These are phyloP conservation scores for Otocyon megalotis DNA, from an alignment of 2,113 vertebrate species.

Conservation along the genomic window DNA sequence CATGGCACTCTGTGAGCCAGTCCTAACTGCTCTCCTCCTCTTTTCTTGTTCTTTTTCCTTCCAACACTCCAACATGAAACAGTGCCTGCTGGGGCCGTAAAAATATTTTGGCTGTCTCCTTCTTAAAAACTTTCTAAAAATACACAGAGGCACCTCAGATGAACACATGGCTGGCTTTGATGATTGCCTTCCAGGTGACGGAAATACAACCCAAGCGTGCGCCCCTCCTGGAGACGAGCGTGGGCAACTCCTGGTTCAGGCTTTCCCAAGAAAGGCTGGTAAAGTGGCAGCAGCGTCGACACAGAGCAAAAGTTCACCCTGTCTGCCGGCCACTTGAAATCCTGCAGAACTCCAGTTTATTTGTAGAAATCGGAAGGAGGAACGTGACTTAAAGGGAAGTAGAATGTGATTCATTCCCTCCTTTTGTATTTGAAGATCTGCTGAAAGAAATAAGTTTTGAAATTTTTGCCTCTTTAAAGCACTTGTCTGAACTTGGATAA, in stretches of 20 bases:
- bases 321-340: background rate
- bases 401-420: background rate
- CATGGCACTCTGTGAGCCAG: background rate
- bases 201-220: background rate
- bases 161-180: constrained; percentile 70
- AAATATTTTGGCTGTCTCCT: constrained; percentile 82
- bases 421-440: background rate
- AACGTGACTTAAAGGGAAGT: background rate
- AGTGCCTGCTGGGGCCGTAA: constrained; percentile 70
- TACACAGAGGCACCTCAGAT: constrained; percentile 50
- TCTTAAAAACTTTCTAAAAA: constrained; percentile 82
- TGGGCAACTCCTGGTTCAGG: background rate
- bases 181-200: background rate
- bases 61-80: constrained; percentile 47
- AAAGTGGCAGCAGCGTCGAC: background rate
- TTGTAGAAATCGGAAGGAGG: background rate
- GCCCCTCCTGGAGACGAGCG: background rate
- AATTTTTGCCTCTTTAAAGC: constrained; percentile 3
- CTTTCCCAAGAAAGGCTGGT: background rate
- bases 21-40: background rate
- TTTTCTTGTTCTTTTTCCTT: constrained; percentile 26
- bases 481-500: background rate
- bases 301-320: background rate
- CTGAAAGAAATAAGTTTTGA: constrained; percentile 30
- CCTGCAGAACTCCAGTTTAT: background rate